Evolutionary conservation across 2,797 vertebrate species (phyloP).

Genomic region (Mallotus villosus): DNA sequence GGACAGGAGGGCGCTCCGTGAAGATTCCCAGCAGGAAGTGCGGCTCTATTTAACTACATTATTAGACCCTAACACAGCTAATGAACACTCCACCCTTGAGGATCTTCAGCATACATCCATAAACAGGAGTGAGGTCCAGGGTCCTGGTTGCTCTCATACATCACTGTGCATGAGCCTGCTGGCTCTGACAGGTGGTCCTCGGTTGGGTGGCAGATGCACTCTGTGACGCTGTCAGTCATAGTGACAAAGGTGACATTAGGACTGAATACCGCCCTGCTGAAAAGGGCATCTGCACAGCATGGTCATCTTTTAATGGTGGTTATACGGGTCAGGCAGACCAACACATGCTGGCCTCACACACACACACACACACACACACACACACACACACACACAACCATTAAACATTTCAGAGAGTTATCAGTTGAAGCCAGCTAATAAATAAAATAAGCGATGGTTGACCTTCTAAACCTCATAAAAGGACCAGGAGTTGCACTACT

Average conservation of each 20-base stretch:
- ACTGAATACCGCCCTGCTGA: constrained; percentile 51
- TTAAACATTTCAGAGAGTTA: not conserved
- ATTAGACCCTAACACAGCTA: constrained; percentile 56
- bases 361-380: constrained; percentile 32
- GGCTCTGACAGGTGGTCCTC: constrained; percentile 64
- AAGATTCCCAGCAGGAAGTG: constrained; percentile 42
- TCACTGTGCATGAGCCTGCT: constrained; percentile 39
- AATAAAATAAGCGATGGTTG: not conserved
- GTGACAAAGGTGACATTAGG: constrained; percentile 61
- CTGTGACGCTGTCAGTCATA: constrained; percentile 60
- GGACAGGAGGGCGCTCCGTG: constrained; percentile 32
- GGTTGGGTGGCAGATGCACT: constrained; percentile 39
- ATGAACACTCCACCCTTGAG: constrained; percentile 53
- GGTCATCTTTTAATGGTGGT: constrained; percentile 60
- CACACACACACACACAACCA: constrained; percentile 15
- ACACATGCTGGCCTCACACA: constrained; percentile 8
- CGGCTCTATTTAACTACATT: constrained; percentile 51
- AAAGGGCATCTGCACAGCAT: constrained; percentile 67
- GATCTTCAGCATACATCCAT: constrained; percentile 61
- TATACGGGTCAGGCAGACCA: constrained; percentile 44
- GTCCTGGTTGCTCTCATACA: constrained; percentile 59
- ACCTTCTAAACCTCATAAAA: not conserved
- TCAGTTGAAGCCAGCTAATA: too few relatives aligned
- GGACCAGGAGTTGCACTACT: not conserved
- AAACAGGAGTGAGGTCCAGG: constrained; percentile 48